Base-by-base conservation (phyloP, 1,140 invertebrate species). In the Cepaea nemoralis region DNA sequence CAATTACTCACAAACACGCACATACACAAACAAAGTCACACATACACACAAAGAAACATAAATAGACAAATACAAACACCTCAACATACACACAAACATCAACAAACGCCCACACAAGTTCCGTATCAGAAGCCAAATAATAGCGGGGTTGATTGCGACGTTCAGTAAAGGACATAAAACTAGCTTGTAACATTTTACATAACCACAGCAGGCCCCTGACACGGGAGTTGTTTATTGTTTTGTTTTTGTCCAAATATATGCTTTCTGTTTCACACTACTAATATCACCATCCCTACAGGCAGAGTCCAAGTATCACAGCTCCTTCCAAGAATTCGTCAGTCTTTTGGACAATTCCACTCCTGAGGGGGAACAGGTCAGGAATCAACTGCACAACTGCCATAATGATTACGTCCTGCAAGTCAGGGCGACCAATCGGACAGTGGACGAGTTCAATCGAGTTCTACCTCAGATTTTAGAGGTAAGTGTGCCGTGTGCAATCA, bases 381-480 rank as follows among this genome's bases (percentile, higher is more conserved):
- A 66, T 45, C 37, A 69, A 10, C 77, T 79, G 3, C 77, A 79
- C 27, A 39, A 69, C 39, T 69, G 35, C 16, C 97, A 99, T 93
- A 99, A 98, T 92, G 94, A 94, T 67, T 98, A 98, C 92, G 95
- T 98, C 27, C 95, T 97, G 83, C 97, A 98, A 88, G 91, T 99
- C 83, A 95, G 96, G 84, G 96, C 96, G 48, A 97, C 97, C 75
- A 99, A 99, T 90, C 96, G 96, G 24, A 97, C 98, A 88, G 91
- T 94, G 37, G 94, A 95, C 69, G 92, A 94, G 81, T 95, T 95
- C 88, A 93, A 95, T 86, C 93, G 93, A 82, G 93, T 82, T 27
- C 83, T 89, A 74, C 87, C 87, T 66, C 84, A 88, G 69, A 83
- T 88, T 27, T 82, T 89, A 35, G 70, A 80, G 50, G 79, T 73